phyloP scores from a whole-genome alignment of 2,113 vertebrate genomes.

The Dipodomys stephensi region DNA sequence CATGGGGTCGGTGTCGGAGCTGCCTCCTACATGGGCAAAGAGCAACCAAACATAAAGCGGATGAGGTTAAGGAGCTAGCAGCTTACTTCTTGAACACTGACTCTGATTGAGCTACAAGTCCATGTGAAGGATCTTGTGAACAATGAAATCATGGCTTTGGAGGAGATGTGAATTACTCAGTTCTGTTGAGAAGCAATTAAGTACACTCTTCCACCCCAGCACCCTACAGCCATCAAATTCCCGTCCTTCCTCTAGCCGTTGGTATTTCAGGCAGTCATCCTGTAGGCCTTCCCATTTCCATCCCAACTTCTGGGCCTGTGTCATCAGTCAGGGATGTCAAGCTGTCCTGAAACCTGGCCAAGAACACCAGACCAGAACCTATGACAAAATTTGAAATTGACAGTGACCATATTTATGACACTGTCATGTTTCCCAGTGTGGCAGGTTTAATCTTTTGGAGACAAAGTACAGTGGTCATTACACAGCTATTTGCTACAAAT shows the following conservation, averaged over 20 bases:
- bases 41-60: conserved; percentile 52
- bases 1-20: conserved; percentile 11
- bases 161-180: conserved; percentile 61
- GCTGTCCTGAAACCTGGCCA: conserved; percentile 61
- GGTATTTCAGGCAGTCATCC: not conserved
- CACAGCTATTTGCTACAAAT: not conserved
- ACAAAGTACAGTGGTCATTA: not conserved
- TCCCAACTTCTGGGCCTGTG: not conserved
- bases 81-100: conserved; percentile 1
- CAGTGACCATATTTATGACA: conserved; percentile 34
- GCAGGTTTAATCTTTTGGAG: conserved; percentile 45
- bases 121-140: conserved; percentile 35
- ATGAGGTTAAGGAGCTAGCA: not conserved
- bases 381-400: conserved; percentile 54
- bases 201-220: not conserved
- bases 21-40: conserved; percentile 47
- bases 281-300: not conserved
- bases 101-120: conserved; percentile 13
- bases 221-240: not conserved
- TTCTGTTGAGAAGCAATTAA: conserved; percentile 47
- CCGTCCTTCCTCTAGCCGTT: not conserved
- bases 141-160: conserved; percentile 30
- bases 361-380: conserved; percentile 62
- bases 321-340: conserved; percentile 45
- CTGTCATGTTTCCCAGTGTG: conserved; percentile 23